Evolutionary conservation across 2,888 invertebrate genomes (phyloP).

Genomic region (Craniophora ligustri): DNA sequence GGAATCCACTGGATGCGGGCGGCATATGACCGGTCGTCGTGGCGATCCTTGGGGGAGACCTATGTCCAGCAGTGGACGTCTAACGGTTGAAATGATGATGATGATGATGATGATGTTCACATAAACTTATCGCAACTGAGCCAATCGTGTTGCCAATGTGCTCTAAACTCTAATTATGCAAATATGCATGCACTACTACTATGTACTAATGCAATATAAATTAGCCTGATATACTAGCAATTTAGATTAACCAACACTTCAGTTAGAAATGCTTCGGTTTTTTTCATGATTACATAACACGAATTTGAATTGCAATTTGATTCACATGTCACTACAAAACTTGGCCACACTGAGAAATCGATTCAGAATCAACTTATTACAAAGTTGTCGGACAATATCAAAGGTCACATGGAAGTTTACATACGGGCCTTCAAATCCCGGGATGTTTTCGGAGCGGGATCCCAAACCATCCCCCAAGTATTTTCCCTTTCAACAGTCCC

Average conservation of each 20-base stretch:
- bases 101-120: no score
- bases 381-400: slow-evolving; percentile 47
- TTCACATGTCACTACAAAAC: slow-evolving; percentile 18
- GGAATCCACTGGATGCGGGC: no score
- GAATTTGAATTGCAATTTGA: slow-evolving; percentile 13
- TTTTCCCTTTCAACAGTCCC: slow-evolving; percentile 46
- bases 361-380: slow-evolving; percentile 43
- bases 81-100: no score
- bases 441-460: slow-evolving; percentile 19
- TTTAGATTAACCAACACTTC: slow-evolving; percentile 30
- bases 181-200: no score
- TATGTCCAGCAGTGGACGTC: no score
- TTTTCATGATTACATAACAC: background rate
- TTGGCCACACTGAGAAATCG: slow-evolving; percentile 33
- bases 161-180: no score
- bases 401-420: slow-evolving; percentile 48
- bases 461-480: slow-evolving; percentile 38
- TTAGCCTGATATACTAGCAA: slow-evolving; percentile 22
- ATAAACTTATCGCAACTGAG: no score
- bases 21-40: no score
- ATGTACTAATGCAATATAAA: slow-evolving; percentile 10
- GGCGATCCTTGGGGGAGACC: no score
- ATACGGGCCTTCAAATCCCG: slow-evolving; percentile 12
- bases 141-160: no score
- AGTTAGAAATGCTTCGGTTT: no score